These are phyloP conservation scores for Falco berigora DNA, from an alignment of 2,797 vertebrate species.

Conservation along the genomic window DNA sequence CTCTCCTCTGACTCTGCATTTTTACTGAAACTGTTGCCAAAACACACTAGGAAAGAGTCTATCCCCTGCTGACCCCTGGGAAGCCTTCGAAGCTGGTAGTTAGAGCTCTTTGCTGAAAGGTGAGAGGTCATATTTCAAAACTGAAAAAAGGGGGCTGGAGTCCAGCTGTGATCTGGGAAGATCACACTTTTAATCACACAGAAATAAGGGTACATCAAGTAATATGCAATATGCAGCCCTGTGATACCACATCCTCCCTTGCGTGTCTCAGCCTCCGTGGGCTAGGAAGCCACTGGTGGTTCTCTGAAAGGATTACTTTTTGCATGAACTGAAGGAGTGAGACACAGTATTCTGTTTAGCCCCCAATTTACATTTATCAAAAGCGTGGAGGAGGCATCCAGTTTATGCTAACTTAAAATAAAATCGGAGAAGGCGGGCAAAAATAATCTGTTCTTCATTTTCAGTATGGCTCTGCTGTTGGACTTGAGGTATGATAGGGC, in stretches of 20 bases:
- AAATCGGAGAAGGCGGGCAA: neutral
- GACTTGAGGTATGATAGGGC: neutral
- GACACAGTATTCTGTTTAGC: neutral
- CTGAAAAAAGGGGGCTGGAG: no score
- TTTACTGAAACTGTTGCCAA: no score
- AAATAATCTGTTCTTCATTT: neutral
- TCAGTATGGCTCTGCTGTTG: neutral
- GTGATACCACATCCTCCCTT: rapidly evolving
- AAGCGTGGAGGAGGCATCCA: neutral
- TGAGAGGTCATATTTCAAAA: neutral
- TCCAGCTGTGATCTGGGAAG: neutral
- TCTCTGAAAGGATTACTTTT: neutral
- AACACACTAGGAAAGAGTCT: neutral
- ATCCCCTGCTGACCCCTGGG: neutral
- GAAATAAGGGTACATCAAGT: no score
- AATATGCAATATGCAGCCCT: neutral
- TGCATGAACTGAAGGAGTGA: neutral
- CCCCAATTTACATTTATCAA: neutral
- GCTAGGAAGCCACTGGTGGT: neutral
- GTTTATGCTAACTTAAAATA: neutral
- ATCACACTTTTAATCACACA: no score
- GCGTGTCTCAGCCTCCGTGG: neutral
- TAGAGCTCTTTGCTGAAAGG: neutral
- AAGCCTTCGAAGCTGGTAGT: neutral
- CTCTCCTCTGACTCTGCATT: neutral